Evolutionary conservation across 2,888 invertebrate genomes (phyloP).

Genomic region (Thecophora atra): DNA sequence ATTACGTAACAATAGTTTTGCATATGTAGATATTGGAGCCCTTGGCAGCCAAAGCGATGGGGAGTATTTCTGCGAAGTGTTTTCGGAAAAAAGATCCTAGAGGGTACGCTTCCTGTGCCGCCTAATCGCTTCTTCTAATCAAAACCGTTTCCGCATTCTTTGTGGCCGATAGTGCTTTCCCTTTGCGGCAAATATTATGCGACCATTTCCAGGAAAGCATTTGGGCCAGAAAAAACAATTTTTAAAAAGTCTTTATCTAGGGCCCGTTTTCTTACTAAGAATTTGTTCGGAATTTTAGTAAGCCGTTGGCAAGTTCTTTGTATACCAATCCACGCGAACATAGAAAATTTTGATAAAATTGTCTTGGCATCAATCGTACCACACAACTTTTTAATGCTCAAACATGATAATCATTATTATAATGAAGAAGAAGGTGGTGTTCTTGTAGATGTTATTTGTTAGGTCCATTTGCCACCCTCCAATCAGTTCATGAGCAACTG

Average conservation of each 20-base stretch:
- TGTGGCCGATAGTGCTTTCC: constrained; percentile 7
- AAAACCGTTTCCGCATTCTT: background rate
- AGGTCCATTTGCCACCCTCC: background rate
- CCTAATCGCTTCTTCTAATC: background rate
- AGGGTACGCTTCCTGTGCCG: background rate
- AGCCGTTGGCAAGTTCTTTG: constrained; percentile 7
- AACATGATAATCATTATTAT: constrained; percentile 3
- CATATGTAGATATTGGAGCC: background rate
- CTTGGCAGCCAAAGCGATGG: background rate
- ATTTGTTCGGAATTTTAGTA: constrained; percentile 4
- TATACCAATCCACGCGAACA: background rate
- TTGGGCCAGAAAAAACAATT: background rate
- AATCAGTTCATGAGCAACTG: background rate
- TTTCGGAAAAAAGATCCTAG: background rate
- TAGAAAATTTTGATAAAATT: constrained; percentile 16
- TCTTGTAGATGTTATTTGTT: background rate
- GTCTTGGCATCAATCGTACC: constrained; percentile 13
- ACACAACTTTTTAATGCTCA: constrained; percentile 20
- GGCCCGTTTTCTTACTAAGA: background rate
- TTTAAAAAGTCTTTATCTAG: constrained; percentile 15
- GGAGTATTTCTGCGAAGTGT: constrained; percentile 2
- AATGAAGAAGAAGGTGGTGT: background rate
- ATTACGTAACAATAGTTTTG: too few species aligned
- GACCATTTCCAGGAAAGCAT: background rate
- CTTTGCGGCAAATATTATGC: constrained; percentile 4